Evolutionary conservation across 2,888 invertebrate genomes (phyloP).

Genomic region (Drosophila paramelanica): DNA sequence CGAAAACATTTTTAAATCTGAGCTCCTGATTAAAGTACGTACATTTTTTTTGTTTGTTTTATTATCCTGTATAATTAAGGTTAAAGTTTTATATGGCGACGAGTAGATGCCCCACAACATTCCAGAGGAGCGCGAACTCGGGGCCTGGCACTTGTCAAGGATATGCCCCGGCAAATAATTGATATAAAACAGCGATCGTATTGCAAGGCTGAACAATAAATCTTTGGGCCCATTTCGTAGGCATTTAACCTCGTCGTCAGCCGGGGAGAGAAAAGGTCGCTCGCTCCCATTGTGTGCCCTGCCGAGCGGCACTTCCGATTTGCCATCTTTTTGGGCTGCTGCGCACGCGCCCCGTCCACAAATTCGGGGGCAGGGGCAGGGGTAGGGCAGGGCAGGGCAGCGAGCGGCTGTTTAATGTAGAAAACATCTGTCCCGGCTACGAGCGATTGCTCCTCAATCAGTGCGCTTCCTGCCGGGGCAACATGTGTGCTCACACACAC

Average conservation of each 20-base stretch:
- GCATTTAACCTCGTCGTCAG: slow-evolving; percentile 61
- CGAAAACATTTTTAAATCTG: too few species aligned
- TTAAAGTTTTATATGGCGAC: slow-evolving; percentile 9
- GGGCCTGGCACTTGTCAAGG: slow-evolving; percentile 61
- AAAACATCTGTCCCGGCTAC: slow-evolving; percentile 75
- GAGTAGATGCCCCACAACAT: slow-evolving; percentile 11
- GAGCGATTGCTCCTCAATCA: slow-evolving; percentile 74
- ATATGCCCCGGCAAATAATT: slow-evolving; percentile 38
- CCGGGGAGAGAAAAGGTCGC: slow-evolving; percentile 14
- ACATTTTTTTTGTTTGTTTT: neutral
- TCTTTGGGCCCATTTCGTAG: slow-evolving; percentile 49
- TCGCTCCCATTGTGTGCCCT: slow-evolving; percentile 33
- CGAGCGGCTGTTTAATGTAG: slow-evolving; percentile 55
- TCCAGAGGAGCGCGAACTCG: slow-evolving; percentile 7
- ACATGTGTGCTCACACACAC: slow-evolving; percentile 66
- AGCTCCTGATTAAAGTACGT: too few species aligned
- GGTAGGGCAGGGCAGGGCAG: neutral
- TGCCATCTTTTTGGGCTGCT: slow-evolving; percentile 39
- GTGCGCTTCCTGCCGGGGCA: slow-evolving; percentile 75
- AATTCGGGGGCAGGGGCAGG: neutral
- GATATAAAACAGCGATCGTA: slow-evolving; percentile 67
- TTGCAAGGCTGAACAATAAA: slow-evolving; percentile 63
- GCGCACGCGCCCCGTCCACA: slow-evolving; percentile 52
- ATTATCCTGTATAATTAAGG: slow-evolving; percentile 22
- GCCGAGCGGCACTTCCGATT: slow-evolving; percentile 65